Evolutionary conservation across 1,140 invertebrate species (phyloP).

Genomic region (Drosophila serrata): DNA sequence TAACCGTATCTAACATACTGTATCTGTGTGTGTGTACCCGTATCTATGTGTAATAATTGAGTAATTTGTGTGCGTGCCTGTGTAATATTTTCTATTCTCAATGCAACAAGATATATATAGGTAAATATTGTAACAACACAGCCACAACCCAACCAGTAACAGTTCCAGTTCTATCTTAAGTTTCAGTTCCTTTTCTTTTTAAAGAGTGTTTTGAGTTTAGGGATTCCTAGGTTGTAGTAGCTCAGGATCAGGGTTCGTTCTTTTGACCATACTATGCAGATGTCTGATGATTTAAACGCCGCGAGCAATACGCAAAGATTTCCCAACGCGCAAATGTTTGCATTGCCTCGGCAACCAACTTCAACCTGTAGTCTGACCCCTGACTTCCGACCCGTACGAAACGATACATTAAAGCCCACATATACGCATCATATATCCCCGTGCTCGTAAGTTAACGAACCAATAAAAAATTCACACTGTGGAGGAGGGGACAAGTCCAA

Average conservation of each 20-base stretch:
- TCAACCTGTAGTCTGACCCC: constrained; percentile 6
- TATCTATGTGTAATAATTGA: constrained; percentile 18
- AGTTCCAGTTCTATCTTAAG: not conserved
- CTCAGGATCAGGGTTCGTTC: constrained; percentile 49
- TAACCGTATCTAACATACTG: constrained; percentile 25
- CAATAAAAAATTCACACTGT: constrained; percentile 2
- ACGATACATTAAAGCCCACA: constrained; percentile 22
- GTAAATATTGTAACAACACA: constrained; percentile 3
- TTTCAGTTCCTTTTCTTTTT: not conserved
- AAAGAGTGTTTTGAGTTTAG: not conserved
- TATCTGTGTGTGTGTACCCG: constrained; percentile 41
- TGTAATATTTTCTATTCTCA: constrained; percentile 33
- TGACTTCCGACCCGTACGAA: constrained; percentile 11
- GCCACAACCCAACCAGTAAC: not conserved
- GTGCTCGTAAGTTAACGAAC: constrained; percentile 4
- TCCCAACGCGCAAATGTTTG: constrained; percentile 47
- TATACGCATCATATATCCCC: not conserved
- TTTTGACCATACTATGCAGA: constrained; percentile 85
- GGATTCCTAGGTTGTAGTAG: not conserved
- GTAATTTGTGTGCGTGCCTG: constrained; percentile 44
- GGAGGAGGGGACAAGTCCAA: constrained; percentile 12
- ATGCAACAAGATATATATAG: constrained; percentile 12
- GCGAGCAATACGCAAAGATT: constrained; percentile 53
- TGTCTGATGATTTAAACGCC: constrained; percentile 81
- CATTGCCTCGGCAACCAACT: constrained; percentile 53